phyloP scores from a whole-genome alignment of 2,888 invertebrate species.

The Diarsia brunnea region DNA sequence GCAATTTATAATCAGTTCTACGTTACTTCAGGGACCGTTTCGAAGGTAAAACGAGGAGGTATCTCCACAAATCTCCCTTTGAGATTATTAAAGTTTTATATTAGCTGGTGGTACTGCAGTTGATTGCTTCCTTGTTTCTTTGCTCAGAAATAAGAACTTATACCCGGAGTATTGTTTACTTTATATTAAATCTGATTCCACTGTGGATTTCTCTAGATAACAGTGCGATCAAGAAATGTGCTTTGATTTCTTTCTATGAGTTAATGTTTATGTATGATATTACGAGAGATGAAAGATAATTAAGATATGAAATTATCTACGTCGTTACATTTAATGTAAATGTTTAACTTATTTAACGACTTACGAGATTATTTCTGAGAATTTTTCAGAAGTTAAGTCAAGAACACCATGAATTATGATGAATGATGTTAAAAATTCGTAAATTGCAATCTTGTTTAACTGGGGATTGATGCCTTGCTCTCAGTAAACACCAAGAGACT shows the following conservation, averaged over 20 bases:
- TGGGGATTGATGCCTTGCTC: background rate
- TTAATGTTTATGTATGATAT: background rate
- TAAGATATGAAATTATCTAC: constrained; percentile 4
- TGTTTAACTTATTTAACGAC: background rate
- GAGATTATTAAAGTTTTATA: constrained; percentile 67
- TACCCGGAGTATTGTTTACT: constrained; percentile 59
- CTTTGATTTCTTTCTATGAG: background rate
- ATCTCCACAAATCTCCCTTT: constrained; percentile 54
- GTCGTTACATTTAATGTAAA: background rate
- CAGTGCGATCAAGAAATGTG: constrained; percentile 10
- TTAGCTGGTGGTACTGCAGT: constrained; percentile 50
- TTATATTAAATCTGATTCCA: constrained; percentile 50
- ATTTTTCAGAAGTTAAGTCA: background rate
- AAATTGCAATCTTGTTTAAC: background rate
- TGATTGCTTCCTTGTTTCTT: constrained; percentile 64
- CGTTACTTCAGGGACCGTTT: constrained; percentile 18
- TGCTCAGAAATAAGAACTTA: constrained; percentile 57
- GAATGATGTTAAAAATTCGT: background rate
- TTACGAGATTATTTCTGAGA: background rate
- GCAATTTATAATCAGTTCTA: constrained; percentile 2
- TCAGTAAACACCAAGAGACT: background rate
- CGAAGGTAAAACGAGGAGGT: constrained; percentile 24
- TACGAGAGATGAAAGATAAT: background rate
- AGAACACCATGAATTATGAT: background rate
- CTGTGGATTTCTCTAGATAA: constrained; percentile 16